Evolutionary conservation across 2,888 invertebrate genomes (phyloP), one percentile per base, ranked within the genome.

Genomic region (Synanthedon myopaeformis): DNA sequence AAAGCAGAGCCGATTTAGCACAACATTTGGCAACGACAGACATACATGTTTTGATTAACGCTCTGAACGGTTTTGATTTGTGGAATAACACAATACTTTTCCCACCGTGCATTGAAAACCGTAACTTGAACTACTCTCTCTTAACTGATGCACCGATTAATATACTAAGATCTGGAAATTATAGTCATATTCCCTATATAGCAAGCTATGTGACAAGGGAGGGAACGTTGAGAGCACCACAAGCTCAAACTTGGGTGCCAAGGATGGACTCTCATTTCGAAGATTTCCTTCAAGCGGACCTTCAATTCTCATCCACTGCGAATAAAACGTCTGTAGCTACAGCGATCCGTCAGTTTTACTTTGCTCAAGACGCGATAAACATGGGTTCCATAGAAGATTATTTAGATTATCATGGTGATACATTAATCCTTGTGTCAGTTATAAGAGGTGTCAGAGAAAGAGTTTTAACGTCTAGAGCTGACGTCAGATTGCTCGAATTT

Each of bases 91-190:
- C 83, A 1, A 66, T 74, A 10, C 58, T 82, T 11, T 87, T 87
- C 54, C 84, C 82, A 0, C 87, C 87, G 1, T 87, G 87, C 53
- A 61, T 87, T 10, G 87, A 87, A 61, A 71, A 77, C 53, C 13
- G 52, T 6, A 58, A 64, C 41, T 54, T 70, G 0, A 72, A 74
- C 51, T 67, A 72, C 2, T 72, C 77, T 4, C 66, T 85, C 19
- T 57, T 87, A 1, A 56, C 65, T 11, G 76, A 77, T 42, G 72
- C 77, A 17, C 87, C 87, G 2, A 66, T 82, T 14, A 68, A 78
- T 52, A 54, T 78, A 35, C 52, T 87, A 2, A 70, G 62, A 56
- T 65, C 71, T 28, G 79, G 79, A 0, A 78, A 78, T 49, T 85
- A 76, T 57, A 67, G 58, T 12, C 69, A 79, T 3, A 69, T 87